These are phyloP conservation scores for Chorisops tibialis DNA, from an alignment of 2,888 invertebrate species.

Conservation along the genomic window DNA sequence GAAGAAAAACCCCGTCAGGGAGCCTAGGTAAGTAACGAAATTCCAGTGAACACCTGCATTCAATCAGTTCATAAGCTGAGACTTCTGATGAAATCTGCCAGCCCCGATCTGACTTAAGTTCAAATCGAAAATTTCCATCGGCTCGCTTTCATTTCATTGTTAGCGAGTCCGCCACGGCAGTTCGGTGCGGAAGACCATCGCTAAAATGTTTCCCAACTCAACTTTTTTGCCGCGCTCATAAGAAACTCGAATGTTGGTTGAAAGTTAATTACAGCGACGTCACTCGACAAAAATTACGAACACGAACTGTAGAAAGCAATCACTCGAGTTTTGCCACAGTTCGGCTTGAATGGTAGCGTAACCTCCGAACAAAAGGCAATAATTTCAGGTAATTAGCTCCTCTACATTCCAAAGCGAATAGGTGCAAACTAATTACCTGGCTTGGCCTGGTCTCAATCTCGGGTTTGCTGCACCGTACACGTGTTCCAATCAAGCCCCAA, in stretches of 20 bases:
- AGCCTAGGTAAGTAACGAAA: constrained; percentile 14
- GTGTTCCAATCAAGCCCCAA: constrained; percentile 6
- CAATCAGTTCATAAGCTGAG: constrained; percentile 1
- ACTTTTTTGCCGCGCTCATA: neutral
- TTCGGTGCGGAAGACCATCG: neutral
- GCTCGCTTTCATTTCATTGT: neutral
- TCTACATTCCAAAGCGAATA: constrained; percentile 12
- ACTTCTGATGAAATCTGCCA: neutral
- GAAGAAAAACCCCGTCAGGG: constrained; percentile 11
- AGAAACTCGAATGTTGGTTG: neutral
- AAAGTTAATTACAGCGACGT: constrained; percentile 11
- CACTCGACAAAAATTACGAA: constrained; percentile 4
- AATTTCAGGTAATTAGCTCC: constrained; percentile 18
- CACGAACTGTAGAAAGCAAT: constrained; percentile 4
- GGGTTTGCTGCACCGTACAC: neutral
- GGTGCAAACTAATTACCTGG: constrained; percentile 16
- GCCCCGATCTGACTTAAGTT: neutral
- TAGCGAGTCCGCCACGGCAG: neutral
- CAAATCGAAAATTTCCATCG: neutral
- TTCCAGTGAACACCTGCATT: constrained; percentile 16
- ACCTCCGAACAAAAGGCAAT: constrained; percentile 12
- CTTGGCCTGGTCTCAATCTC: neutral
- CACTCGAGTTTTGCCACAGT: constrained; percentile 1
- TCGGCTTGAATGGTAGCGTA: neutral
- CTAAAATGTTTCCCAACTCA: neutral